Conservation (phyloP, 2,797 vertebrate species). For the Neoniphon sammara region DNA sequence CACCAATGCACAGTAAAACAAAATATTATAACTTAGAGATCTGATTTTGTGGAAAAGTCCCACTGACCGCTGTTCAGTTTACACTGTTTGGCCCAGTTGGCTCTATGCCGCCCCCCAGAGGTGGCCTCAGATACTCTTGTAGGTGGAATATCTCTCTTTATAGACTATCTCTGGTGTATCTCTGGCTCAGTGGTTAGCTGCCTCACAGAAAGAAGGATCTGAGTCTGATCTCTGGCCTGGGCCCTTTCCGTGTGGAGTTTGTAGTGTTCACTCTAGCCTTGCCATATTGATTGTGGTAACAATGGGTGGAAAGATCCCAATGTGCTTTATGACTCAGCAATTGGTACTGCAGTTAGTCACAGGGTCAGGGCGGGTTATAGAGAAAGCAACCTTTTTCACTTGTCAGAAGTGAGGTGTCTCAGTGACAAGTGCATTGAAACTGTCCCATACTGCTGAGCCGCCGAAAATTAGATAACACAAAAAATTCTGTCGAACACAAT, state of each 20-base stretch:
- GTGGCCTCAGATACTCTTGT: no score
- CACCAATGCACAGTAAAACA: no score
- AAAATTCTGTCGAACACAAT: constrained; percentile 40
- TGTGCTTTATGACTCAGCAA: constrained; percentile 71
- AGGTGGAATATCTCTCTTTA: no score
- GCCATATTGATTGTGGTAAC: constrained; percentile 69
- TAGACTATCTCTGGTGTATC: no score
- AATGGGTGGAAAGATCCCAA: constrained; percentile 62
- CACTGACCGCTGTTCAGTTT: no score
- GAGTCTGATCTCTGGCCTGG: constrained; percentile 35
- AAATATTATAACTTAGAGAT: no score
- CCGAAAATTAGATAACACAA: constrained; percentile 43
- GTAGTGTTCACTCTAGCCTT: constrained; percentile 63
- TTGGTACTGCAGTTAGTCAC: constrained; percentile 58
- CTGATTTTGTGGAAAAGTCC: no score
- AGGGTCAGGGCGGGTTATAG: constrained; percentile 37
- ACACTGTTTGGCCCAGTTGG: no score
- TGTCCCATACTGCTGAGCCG: constrained; percentile 30
- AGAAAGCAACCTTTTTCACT: constrained; percentile 35
- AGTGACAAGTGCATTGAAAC: constrained; percentile 50
- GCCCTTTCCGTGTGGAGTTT: constrained; percentile 37
- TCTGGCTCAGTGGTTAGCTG: neutral
- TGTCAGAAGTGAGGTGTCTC: constrained; percentile 33
- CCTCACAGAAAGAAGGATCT: neutral
- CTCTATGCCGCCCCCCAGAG: no score